Base-by-base conservation (phyloP, 2,888 invertebrate genomes). In the Morinoia aosen region DNA sequence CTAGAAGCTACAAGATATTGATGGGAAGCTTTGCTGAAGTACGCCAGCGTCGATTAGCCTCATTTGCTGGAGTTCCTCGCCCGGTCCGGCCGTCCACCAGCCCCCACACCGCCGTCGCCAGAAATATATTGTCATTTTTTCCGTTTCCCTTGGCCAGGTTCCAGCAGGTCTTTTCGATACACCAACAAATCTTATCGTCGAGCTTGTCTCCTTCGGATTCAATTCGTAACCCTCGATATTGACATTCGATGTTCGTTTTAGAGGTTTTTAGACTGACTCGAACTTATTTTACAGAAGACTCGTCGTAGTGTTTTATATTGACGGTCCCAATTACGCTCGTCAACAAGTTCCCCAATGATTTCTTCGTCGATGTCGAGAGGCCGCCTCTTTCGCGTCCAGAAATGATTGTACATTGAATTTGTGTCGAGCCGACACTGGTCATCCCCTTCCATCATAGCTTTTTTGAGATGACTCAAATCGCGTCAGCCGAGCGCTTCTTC, bases 211-310 rank as follows among this genome's bases (percentile, higher is more conserved):
- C 57, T 56, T 93, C n/a, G 57, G 93, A 93, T 93, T 93, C 57
- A 93, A 93, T 93, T 93, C 93, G 56, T 57, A 93, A 57, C 93
- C 57, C 93, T 93, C 93, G 58, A 93, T 93, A 93, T 93, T 93
- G 93, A 93, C 93, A 93, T 93, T 93, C 93, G 93, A 93, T 93
- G 93, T 93, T 93, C 57, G 56, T 57, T 57, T 57, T 14, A 48
- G 57, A 39, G 57, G 93, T 93, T 93, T 93, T 93, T 93, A 48
- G 57, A 39, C n/a, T 16, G 57, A 12, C 57, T 93, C 57, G 33
- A 57, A 56, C 93, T 57, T 93, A 93, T 93, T 93, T 93, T 93
- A 33, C 57, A 57, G 57, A 33, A 57, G 57, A 90, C 90, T 93
- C 93, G 93, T 48, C 57, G 57, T 48, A 57, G 93, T 93, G 93